A percentile compares a stretch with the other conserved stretches of the same genome.
Conservation (phyloP, 2,797 vertebrate species). For the Xiphophorus birchmanni region DNA sequence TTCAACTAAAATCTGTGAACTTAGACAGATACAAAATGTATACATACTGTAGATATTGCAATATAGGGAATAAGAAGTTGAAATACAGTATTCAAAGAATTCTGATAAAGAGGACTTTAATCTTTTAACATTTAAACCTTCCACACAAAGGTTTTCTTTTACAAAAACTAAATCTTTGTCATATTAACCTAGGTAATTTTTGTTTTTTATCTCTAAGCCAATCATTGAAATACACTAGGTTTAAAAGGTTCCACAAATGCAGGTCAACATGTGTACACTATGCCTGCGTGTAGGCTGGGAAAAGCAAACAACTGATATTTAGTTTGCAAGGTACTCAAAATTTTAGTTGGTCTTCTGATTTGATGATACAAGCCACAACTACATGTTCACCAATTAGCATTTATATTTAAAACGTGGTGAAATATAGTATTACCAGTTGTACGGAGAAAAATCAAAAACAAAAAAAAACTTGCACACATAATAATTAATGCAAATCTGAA, state of each 20-base stretch:
- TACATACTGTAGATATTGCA: neutral
- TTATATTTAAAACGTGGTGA: slow-evolving; percentile 2
- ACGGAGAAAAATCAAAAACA: neutral
- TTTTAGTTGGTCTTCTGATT: slow-evolving; percentile 4
- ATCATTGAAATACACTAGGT: neutral
- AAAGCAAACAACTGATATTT: neutral
- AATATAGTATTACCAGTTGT: neutral
- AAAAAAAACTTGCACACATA: neutral
- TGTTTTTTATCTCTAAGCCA: neutral
- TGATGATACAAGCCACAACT: neutral
- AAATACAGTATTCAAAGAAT: neutral
- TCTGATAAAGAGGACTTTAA: neutral
- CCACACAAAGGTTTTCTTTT: neutral
- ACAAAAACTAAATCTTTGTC: neutral
- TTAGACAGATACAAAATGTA: neutral
- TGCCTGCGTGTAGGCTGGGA: neutral
- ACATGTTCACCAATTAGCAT: neutral
- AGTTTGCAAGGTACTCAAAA: neutral
- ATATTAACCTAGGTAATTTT: too few species aligned
- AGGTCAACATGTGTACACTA: neutral
- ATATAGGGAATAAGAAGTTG: neutral
- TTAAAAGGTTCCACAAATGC: neutral
- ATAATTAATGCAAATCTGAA: slow-evolving; percentile 22
- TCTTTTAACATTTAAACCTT: neutral
- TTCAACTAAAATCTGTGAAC: neutral